Conservation (phyloP, 2,888 invertebrate genomes). For the Myopa testacea region DNA sequence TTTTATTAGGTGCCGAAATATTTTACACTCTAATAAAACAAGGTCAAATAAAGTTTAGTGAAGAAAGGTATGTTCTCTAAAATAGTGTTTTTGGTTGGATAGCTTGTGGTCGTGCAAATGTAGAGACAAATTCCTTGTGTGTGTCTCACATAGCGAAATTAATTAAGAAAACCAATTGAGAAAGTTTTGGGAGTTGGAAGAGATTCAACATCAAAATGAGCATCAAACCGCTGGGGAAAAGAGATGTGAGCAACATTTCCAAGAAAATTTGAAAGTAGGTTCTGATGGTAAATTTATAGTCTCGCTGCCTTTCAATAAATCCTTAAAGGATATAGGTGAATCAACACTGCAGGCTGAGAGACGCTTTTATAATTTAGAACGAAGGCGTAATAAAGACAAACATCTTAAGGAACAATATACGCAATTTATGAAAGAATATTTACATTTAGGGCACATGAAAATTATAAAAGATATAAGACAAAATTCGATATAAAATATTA, state of each 20-base stretch:
- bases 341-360: constrained; percentile 42
- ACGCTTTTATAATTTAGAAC: constrained; percentile 41
- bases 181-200: constrained; percentile 41
- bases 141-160: too few relatives aligned
- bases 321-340: constrained; percentile 34
- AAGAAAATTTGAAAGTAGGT: constrained; percentile 31
- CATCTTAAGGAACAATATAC: constrained; percentile 10
- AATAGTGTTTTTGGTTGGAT: too few relatives aligned
- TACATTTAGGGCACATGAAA: constrained; percentile 42
- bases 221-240: constrained; percentile 39
- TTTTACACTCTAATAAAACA: too few relatives aligned
- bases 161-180: not conserved
- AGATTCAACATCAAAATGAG: constrained; percentile 29
- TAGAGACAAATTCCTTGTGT: too few relatives aligned
- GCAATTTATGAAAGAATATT: constrained; percentile 45
- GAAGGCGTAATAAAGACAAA: constrained; percentile 33
- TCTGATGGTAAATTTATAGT: constrained; percentile 40
- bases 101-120: too few relatives aligned
- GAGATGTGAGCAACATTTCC: constrained; percentile 38
- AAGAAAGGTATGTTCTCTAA: too few relatives aligned
- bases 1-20: too few relatives aligned
- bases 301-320: constrained; percentile 39
- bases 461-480: not conserved
- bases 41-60: too few relatives aligned
- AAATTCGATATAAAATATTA: too few relatives aligned